A percentile compares a stretch with the other conserved stretches of the same genome.
phyloP scores from a whole-genome alignment of 1,140 invertebrate species.

The Tetramorium alpestre region DNA sequence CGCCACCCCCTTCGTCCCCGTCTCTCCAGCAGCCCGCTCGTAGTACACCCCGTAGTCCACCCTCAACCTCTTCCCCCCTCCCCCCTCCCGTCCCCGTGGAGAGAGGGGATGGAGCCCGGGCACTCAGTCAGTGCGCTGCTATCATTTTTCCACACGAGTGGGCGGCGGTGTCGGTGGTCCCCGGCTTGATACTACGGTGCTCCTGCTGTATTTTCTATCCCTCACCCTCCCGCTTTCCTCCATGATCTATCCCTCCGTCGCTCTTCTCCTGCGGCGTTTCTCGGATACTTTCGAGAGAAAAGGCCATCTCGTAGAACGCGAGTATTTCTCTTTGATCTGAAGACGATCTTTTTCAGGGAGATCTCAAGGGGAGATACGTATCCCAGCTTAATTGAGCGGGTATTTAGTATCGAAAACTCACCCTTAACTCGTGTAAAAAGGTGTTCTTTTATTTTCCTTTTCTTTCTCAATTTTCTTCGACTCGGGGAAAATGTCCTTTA shows the following conservation, averaged over 20 bases:
- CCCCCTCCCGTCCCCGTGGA: slow-evolving; percentile 47
- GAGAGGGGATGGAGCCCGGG: slow-evolving; percentile 64
- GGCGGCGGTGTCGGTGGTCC: slow-evolving; percentile 75
- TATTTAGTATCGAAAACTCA: slow-evolving; percentile 20
- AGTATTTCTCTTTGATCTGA: slow-evolving; percentile 17
- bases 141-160: slow-evolving; percentile 79
- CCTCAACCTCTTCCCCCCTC: slow-evolving; percentile 75
- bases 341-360: neutral
- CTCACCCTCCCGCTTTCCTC: neutral
- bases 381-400: neutral
- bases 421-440: neutral
- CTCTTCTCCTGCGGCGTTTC: neutral
- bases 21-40: slow-evolving; percentile 45
- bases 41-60: slow-evolving; percentile 66
- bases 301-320: neutral
- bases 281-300: slow-evolving; percentile 28
- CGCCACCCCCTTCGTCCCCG: slow-evolving; percentile 5
- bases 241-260: neutral
- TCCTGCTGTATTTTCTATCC: slow-evolving; percentile 51
- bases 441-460: neutral
- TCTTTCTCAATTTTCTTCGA: neutral
- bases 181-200: slow-evolving; percentile 68
- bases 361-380: neutral
- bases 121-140: slow-evolving; percentile 77
- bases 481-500: neutral